phyloP scores from a whole-genome alignment of 2,797 vertebrate species.

The Chiloscyllium punctatum region DNA sequence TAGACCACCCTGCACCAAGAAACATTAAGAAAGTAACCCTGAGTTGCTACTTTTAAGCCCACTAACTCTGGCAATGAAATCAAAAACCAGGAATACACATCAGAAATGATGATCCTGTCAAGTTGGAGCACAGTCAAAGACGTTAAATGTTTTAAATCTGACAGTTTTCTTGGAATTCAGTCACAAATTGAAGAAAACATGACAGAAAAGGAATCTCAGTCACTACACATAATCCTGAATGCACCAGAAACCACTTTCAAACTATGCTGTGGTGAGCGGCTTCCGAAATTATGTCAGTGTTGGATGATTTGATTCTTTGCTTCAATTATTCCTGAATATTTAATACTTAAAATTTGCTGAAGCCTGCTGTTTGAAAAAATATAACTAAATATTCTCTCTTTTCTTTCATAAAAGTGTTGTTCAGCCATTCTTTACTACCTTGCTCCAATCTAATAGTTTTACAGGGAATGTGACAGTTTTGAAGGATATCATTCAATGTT shows the following conservation, averaged over 20 bases:
- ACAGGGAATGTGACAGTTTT: not conserved
- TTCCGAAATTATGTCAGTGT: not conserved
- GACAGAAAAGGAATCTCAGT: not conserved
- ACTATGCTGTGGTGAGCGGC: not conserved
- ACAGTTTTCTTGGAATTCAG: not conserved
- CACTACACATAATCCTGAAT: not conserved
- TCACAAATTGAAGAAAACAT: not conserved
- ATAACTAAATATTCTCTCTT: not conserved
- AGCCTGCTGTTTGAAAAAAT: not conserved
- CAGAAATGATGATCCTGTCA: not conserved
- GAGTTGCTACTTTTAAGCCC: not conserved
- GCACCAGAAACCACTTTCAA: not conserved
- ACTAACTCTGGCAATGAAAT: not conserved
- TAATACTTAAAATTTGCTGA: not conserved
- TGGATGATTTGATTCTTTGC: not conserved
- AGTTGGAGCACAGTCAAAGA: not conserved
- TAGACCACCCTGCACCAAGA: not conserved
- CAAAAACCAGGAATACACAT: not conserved
- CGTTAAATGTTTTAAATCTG: not conserved
- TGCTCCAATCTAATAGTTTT: not conserved
- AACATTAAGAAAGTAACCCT: not conserved
- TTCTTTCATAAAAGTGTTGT: not conserved
- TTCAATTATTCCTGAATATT: not conserved
- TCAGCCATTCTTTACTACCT: not conserved
- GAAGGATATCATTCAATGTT: not conserved